These are phyloP conservation scores for Mormyrops attenuatus DNA, from an alignment of 2,797 vertebrate species.

Conservation along the genomic window DNA sequence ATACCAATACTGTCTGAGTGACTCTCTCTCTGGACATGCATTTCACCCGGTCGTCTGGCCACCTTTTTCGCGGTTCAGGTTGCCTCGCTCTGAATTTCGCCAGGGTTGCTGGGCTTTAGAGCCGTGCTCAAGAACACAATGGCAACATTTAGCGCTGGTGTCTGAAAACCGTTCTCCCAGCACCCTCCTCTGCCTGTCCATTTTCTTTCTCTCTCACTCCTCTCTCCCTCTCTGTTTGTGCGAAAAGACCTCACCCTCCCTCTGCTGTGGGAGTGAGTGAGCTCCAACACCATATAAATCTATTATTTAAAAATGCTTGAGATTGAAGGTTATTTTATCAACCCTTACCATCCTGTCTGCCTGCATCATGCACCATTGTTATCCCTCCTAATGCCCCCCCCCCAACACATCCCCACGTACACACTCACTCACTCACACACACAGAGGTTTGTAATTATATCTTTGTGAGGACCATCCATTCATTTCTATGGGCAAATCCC, in stretches of 20 bases:
- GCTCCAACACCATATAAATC: background rate
- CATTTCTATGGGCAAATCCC: background rate
- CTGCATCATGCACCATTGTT: slow-evolving; percentile 12
- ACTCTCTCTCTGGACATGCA: background rate
- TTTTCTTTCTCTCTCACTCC: background rate
- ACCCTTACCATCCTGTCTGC: slow-evolving; percentile 23
- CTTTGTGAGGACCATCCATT: background rate
- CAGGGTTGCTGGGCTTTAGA: background rate
- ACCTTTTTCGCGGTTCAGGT: background rate
- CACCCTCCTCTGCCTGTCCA: background rate
- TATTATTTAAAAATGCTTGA: slow-evolving; percentile 39
- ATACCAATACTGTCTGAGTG: background rate
- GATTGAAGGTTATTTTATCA: slow-evolving; percentile 51
- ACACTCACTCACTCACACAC: background rate
- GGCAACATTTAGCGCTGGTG: background rate
- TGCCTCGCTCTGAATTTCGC: background rate
- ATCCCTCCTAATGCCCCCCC: background rate
- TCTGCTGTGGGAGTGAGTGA: background rate
- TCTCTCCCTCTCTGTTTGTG: background rate
- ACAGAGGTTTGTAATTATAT: background rate
- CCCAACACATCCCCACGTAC: background rate
- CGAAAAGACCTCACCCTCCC: background rate
- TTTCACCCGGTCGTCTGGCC: background rate
- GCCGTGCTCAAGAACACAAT: background rate
- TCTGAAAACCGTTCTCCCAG: background rate